Evolutionary conservation across 1,140 invertebrate species (phyloP), one percentile per base, ranked within the genome.

Genomic region (Drosophila mayri): DNA sequence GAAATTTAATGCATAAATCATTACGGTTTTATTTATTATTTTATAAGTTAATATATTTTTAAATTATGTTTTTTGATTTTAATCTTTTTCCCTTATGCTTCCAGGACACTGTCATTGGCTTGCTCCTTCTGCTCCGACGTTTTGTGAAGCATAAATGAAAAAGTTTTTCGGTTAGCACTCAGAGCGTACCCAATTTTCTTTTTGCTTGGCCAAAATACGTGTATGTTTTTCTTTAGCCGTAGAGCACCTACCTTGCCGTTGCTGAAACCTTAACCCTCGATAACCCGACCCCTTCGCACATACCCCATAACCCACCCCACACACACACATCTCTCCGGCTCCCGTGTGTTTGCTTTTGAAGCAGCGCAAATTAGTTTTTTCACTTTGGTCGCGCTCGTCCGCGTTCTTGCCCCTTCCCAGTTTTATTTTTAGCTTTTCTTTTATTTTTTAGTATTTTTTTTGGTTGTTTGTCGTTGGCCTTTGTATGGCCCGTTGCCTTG

Each of bases 311-410:
- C 14, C 1, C 12, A 12, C 4, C 35, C 32, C 30, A 22, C 22
- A 43, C 35, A 47, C 37, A 38, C 44, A 47, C 55, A 46, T 37
- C 25, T 18, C 22, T 35, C 40, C 12, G 18, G 44, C 37, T 20
- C 11, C 55, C 22, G 50, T 70, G 41, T 87, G 83, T 91, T 91
- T 91, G 87, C 88, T 91, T 91, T 91, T 91, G 80, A 91, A 91
- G 87, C 83, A 91, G 87, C 87, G 88, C 88, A 91, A 91, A 91
- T 91, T 91, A 91, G 87, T 91, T 91, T 91, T 91, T 91, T 91
- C 84, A 88, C 84, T 88, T 88, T 88, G 76, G 84, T 88, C 84
- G 84, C 84, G 85, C 86, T 88, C 81, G 66, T 55, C 78, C 75
- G 75, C 76, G 75, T 79, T 81, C 65, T 67, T 59, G 54, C 84